phyloP scores from a whole-genome alignment of 2,113 vertebrate species.

The Cottus gobio region DNA sequence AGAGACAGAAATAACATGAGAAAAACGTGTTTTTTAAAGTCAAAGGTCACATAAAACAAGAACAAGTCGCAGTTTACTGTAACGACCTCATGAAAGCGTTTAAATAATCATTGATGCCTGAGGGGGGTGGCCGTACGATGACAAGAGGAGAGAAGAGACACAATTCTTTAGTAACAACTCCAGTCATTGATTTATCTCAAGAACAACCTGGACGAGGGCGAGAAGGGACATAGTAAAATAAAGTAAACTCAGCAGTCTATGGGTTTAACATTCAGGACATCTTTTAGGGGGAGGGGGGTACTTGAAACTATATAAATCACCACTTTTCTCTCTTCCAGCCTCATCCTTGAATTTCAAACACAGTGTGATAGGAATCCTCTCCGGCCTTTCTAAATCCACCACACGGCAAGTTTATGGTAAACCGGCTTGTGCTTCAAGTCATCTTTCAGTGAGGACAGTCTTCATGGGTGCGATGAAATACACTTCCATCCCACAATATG shows the following conservation, averaged over 20 bases:
- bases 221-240: slow-evolving; percentile 7
- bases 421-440: slow-evolving; percentile 3
- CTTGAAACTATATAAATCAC: slow-evolving; percentile 33
- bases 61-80: background rate
- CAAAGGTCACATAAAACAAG: background rate
- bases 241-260: slow-evolving; percentile 10
- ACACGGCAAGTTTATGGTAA: background rate
- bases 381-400: slow-evolving; percentile 13
- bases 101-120: background rate
- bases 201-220: slow-evolving; percentile 2
- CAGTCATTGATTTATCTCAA: slow-evolving; percentile 29
- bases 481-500: slow-evolving; percentile 42
- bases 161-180: slow-evolving; percentile 18
- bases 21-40: too few species aligned
- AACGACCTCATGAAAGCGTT: background rate
- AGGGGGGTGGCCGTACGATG: background rate
- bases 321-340: slow-evolving; percentile 26
- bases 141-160: background rate
- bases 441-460: background rate
- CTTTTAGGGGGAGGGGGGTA: background rate
- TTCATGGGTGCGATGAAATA: slow-evolving; percentile 28
- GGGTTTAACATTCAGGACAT: slow-evolving; percentile 41
- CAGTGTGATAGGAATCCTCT: slow-evolving; percentile 35
- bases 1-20: background rate
- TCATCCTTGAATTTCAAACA: slow-evolving; percentile 41